Evolutionary conservation across 2,888 invertebrate genomes (phyloP), one percentile per base, ranked within the genome.

Genomic region (Podotricha telesiphe): DNA sequence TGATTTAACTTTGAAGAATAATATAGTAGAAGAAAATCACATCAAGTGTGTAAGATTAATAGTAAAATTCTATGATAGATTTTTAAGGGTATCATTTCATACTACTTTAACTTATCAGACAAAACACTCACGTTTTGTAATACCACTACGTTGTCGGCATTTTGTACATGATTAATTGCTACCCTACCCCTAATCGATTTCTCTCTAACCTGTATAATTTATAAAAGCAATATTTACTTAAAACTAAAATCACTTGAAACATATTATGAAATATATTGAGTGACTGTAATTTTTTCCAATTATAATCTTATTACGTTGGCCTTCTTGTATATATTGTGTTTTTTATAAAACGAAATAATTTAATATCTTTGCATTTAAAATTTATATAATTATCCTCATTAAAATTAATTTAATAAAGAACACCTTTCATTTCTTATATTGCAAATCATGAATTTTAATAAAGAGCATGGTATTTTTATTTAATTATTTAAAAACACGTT

Each of bases 111-210:
- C 55, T 19, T 17, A 34, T 55, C 55, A 17, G 34, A 17, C 17
- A 37, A 55, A 34, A 55, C 11, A 37, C 34, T 37, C 34, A 37
- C 55, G 55, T 55, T 2, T 34, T 17, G 34, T 55, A 55, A 34
- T 10, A 55, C 17, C 6, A 17, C 34, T 11, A 34, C 34, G 55
- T 55, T 37, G 55, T 34, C 34, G 17, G 34, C 0, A 55, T 55
- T 55, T 55, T 28, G 34, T 55, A 37, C 55, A 34, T 55, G 55
- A 55, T 55, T 37, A 55, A 55, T 37, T 17, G 53, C 55, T 6
- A 55, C 34, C 55, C 55, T 6, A 55, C 34, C 55, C 17, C 37
- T 55, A 37, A 55, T 55, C 55, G 6, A 37, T 34, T 34, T 55
- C 55, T 17, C 11, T 55, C 55, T 34, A 37, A 17, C 34, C 55